Percentiles rank a stretch among this genome's conserved stretches.
Conservation (phyloP, 1,140 invertebrate species). For the Zaprionus davidi region DNA sequence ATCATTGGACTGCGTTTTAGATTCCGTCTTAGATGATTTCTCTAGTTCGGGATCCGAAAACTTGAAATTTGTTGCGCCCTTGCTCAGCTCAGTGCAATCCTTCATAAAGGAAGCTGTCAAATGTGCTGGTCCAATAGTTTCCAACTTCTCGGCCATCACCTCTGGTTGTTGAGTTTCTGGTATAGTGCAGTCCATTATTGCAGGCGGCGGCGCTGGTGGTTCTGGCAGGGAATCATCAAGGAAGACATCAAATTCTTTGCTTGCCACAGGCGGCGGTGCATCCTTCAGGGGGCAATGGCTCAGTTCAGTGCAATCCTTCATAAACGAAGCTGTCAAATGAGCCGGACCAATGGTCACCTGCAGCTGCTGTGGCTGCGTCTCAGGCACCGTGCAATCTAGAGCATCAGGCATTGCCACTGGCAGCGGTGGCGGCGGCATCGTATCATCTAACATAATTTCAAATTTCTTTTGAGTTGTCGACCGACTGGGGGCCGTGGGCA, state of each 20-base stretch:
- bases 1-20: slow-evolving; percentile 1
- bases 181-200: slow-evolving; percentile 32
- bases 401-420: slow-evolving; percentile 1
- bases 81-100: slow-evolving; percentile 59
- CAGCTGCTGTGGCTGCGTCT: slow-evolving; percentile 31
- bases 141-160: slow-evolving; percentile 11
- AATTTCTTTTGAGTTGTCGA: slow-evolving; percentile 39
- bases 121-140: slow-evolving; percentile 30
- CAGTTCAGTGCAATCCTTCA: slow-evolving; percentile 40
- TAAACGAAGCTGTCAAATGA: slow-evolving; percentile 43
- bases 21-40: slow-evolving; percentile 9
- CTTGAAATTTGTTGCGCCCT: slow-evolving; percentile 23
- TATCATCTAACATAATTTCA: slow-evolving; percentile 64
- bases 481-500: not conserved
- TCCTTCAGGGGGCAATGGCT: slow-evolving; percentile 26
- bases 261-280: not conserved
- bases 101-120: slow-evolving; percentile 67
- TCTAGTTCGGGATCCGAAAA: slow-evolving; percentile 15
- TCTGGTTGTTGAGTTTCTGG: slow-evolving; percentile 33
- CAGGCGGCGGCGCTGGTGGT: not conserved
- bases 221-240: slow-evolving; percentile 52
- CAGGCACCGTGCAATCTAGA: slow-evolving; percentile 48
- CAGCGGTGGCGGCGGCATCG: slow-evolving; percentile 28
- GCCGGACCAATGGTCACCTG: slow-evolving; percentile 25
- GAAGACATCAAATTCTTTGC: slow-evolving; percentile 54